Evolutionary conservation across 1,140 invertebrate genomes (phyloP).

Genomic region (Chrysomallon squamiferum): DNA sequence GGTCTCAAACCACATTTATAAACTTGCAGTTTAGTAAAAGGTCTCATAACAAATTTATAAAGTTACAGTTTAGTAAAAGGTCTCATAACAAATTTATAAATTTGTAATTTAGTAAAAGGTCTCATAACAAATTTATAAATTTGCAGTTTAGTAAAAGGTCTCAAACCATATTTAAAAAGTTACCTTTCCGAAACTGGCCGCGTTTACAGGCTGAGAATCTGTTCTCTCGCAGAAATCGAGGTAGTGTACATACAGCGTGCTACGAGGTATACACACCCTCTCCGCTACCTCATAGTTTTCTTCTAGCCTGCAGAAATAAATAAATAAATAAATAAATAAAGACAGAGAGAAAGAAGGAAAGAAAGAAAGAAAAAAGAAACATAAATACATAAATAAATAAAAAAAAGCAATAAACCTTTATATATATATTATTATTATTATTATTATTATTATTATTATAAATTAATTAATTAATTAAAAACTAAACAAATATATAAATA

Average conservation of each 20-base stretch:
- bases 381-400: too few species aligned
- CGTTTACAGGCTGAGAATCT: slow-evolving; percentile 68
- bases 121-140: too few species aligned
- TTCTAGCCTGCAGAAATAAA: slow-evolving; percentile 61
- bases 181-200: slow-evolving; percentile 71
- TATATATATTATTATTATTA: neutral
- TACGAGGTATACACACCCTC: slow-evolving; percentile 69
- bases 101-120: too few species aligned
- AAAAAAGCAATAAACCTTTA: too few species aligned
- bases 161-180: slow-evolving; percentile 10
- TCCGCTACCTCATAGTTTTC: slow-evolving; percentile 70
- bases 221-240: slow-evolving; percentile 67
- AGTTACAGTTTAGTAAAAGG: too few species aligned
- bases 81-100: too few species aligned
- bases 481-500: neutral
- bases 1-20: too few species aligned
- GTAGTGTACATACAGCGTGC: slow-evolving; percentile 69
- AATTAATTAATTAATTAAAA: neutral
- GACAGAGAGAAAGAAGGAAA: neutral
- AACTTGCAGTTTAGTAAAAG: too few species aligned
- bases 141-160: too few species aligned
- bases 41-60: too few species aligned
- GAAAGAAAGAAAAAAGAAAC: neutral
- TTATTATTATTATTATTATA: neutral
- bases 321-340: neutral